Evolutionary conservation across 2,113 vertebrate genomes (phyloP).

Genomic region (Burhinus bistriatus): DNA sequence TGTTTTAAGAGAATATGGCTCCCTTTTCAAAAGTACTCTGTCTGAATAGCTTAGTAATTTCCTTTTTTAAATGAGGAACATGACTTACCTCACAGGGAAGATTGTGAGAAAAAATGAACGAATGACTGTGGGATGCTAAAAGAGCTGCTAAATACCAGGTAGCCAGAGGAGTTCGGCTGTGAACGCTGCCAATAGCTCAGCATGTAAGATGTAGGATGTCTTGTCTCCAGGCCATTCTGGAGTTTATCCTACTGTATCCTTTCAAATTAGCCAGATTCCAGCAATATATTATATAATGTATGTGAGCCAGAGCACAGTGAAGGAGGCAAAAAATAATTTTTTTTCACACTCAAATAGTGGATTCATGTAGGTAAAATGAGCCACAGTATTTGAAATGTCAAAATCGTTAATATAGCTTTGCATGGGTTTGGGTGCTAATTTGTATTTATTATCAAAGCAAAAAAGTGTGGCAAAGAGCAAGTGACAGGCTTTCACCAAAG

Average conservation of each 20-base stretch:
- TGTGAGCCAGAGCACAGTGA: neutral
- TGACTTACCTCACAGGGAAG: neutral
- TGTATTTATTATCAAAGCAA: neutral
- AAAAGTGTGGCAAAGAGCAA: neutral
- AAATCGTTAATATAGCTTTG: neutral
- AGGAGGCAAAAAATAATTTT: neutral
- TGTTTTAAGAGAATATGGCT: neutral
- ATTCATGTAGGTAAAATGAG: neutral
- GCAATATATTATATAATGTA: neutral
- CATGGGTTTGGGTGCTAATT: neutral
- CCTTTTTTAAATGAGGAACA: neutral
- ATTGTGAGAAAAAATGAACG: neutral
- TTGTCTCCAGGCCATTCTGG: neutral
- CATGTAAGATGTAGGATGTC: neutral
- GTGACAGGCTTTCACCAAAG: neutral
- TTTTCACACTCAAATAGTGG: neutral
- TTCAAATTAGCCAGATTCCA: neutral
- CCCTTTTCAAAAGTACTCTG: neutral
- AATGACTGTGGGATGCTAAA: neutral
- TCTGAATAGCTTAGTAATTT: neutral
- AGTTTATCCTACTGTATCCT: neutral
- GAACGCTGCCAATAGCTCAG: neutral
- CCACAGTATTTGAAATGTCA: constrained; percentile 17
- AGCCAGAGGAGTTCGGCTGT: neutral
- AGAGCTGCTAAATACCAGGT: neutral